These are phyloP conservation scores for Candoia aspera DNA, from an alignment of 2,113 vertebrate genomes.

Conservation along the genomic window DNA sequence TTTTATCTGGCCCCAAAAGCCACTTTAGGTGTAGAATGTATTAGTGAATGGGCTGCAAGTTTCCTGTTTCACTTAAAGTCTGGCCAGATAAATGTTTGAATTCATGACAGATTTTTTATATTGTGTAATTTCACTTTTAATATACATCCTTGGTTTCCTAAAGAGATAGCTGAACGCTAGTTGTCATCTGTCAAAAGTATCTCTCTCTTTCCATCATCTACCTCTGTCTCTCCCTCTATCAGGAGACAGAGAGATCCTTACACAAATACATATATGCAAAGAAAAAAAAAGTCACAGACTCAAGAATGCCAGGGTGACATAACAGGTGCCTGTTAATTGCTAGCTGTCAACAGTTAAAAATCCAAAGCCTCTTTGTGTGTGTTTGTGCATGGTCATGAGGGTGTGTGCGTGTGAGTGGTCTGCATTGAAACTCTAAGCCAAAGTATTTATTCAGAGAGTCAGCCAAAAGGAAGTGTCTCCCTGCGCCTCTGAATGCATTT, in stretches of 20 bases:
- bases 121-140: neutral
- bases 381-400: neutral
- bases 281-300: neutral
- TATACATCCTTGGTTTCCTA: neutral
- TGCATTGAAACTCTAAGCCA: neutral
- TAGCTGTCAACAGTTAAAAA: neutral
- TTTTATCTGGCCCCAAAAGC: too few relatives aligned
- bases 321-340: neutral
- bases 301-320: neutral
- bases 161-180: neutral
- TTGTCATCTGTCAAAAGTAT: neutral
- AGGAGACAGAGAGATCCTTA: neutral
- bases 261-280: neutral
- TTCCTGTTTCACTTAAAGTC: neutral
- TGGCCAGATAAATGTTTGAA: neutral
- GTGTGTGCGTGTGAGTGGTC: neutral
- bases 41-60: neutral
- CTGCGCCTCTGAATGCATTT: neutral
- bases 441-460: neutral
- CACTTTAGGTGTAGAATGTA: neutral
- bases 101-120: too few relatives aligned
- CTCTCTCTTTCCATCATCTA: too few relatives aligned
- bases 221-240: fast-evolving
- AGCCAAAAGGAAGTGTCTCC: neutral
- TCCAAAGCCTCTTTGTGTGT: neutral